A percentile compares a stretch with the other conserved stretches of the same genome.
phyloP scores from a whole-genome alignment of 2,888 invertebrate species.

The Nezara viridula region DNA sequence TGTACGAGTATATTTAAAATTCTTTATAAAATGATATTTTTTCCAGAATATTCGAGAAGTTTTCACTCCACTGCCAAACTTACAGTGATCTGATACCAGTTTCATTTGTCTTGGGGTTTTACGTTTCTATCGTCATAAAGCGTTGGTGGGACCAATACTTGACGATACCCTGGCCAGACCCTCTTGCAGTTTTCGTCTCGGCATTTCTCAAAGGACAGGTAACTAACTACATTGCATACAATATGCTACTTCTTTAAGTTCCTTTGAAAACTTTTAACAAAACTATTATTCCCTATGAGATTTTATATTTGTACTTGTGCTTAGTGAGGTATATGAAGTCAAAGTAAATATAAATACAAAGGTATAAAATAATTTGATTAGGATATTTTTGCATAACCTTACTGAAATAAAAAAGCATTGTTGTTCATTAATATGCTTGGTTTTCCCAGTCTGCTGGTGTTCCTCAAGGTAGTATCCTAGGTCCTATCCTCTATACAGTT shows the following conservation, averaged over 20 bases:
- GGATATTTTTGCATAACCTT: too few relatives aligned
- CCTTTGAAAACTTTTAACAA: not conserved
- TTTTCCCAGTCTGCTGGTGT: too few relatives aligned
- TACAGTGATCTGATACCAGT: constrained; percentile 91
- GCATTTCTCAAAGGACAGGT: constrained; percentile 85
- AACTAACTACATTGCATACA: not conserved
- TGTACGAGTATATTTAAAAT: too few relatives aligned
- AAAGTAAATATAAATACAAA: too few relatives aligned
- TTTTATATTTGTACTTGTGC: not conserved
- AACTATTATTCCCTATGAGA: not conserved
- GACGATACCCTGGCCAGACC: constrained; percentile 93
- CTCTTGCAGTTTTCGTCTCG: constrained; percentile 89
- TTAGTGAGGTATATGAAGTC: too few relatives aligned
- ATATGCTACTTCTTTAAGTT: too few relatives aligned
- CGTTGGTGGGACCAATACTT: constrained; percentile 97
- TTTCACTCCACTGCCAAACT: constrained; percentile 66
- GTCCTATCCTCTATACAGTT: too few relatives aligned
- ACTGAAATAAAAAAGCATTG: too few relatives aligned
- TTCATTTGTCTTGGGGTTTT: constrained; percentile 95
- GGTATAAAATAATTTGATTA: too few relatives aligned
- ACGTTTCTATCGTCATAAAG: constrained; percentile 90
- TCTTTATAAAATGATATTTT: not conserved
- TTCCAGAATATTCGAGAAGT: constrained; percentile 66
- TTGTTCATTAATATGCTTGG: too few relatives aligned
- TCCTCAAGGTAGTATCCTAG: too few relatives aligned